Conservation (phyloP, 2,797 vertebrate species). For the Arctocebus calabarensis region DNA sequence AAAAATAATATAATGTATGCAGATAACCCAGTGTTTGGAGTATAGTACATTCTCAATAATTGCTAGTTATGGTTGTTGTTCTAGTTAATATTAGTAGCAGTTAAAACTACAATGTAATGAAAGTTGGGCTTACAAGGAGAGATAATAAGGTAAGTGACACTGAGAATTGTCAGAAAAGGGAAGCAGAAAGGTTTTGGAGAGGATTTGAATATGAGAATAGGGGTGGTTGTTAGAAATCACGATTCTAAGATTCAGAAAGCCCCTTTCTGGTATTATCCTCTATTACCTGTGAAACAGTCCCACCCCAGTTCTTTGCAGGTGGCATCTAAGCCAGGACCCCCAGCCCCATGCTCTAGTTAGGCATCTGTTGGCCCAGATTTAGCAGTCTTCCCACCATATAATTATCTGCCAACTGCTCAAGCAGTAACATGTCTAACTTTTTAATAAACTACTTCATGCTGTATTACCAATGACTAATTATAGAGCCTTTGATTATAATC, state of each 20-base stretch:
- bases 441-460: constrained; percentile 41
- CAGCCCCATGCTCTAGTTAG: not conserved
- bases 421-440: constrained; percentile 36
- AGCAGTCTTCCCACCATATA: not conserved
- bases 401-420: constrained; percentile 44
- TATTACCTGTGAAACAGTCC: not conserved
- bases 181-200: not conserved
- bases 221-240: not conserved
- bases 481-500: constrained; percentile 45
- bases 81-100: not conserved
- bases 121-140: not conserved
- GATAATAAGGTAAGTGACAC: not conserved
- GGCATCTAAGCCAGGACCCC: not conserved
- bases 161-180: not conserved
- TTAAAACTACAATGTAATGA: not conserved
- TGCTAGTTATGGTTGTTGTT: not conserved
- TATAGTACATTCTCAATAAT: not conserved
- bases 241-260: not conserved
- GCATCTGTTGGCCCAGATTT: constrained; percentile 5
- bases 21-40: not conserved
- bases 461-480: constrained; percentile 41
- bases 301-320: not conserved
- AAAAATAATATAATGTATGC: not conserved
- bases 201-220: not conserved
- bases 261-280: not conserved